These are phyloP conservation scores for Acanthococcus lagerstroemiae DNA, from an alignment of 2,888 invertebrate species.

Conservation along the genomic window DNA sequence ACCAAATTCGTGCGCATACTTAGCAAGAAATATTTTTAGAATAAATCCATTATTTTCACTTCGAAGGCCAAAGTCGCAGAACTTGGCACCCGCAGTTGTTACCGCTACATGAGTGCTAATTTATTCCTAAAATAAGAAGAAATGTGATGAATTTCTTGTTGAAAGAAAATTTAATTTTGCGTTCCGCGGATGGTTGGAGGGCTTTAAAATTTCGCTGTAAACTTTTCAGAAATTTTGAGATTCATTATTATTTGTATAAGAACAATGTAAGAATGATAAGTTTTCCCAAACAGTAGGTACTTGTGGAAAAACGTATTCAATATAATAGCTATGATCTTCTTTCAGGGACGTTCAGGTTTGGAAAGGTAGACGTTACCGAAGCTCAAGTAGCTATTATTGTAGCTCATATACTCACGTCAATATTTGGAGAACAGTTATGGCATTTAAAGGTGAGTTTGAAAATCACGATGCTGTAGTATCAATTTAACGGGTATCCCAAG, in stretches of 20 bases:
- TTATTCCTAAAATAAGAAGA: too few species aligned
- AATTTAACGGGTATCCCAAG: too few species aligned
- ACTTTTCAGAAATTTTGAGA: neutral
- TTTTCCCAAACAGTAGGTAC: neutral
- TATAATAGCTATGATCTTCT: neutral
- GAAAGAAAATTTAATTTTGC: too few species aligned
- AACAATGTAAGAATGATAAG: neutral
- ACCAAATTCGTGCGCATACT: too few species aligned
- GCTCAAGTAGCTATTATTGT: slow-evolving; percentile 88
- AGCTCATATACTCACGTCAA: slow-evolving; percentile 75
- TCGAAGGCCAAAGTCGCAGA: too few species aligned
- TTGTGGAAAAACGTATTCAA: neutral
- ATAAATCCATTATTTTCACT: too few species aligned
- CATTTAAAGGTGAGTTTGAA: slow-evolving; percentile 53
- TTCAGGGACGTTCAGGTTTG: slow-evolving; percentile 70
- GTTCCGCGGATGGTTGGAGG: too few species aligned
- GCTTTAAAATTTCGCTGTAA: neutral
- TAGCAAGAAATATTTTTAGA: too few species aligned
- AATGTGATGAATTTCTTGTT: too few species aligned
- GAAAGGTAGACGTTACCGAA: slow-evolving; percentile 93
- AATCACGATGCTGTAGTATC: neutral
- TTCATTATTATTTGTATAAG: neutral
- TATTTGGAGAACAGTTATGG: slow-evolving; percentile 84
- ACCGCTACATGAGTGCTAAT: too few species aligned
- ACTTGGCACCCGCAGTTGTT: too few species aligned